Conservation (phyloP, 2,888 invertebrate genomes). For the Euzophera pinguis region DNA sequence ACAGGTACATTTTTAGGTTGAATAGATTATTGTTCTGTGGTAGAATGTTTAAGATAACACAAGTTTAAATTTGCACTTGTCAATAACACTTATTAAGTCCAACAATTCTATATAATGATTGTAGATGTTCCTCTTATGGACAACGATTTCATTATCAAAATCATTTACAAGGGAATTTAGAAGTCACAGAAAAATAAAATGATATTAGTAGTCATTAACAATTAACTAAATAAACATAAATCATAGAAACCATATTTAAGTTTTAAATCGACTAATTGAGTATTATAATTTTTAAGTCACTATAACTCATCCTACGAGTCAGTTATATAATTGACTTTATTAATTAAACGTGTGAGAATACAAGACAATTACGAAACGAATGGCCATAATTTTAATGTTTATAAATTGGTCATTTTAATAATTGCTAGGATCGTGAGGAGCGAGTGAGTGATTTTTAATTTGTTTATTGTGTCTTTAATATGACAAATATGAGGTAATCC, state of each 20-base stretch:
- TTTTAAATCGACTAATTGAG: slow-evolving; percentile 9
- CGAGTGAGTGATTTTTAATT: no score
- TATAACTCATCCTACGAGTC: slow-evolving; percentile 7
- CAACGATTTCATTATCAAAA: no score
- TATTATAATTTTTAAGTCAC: slow-evolving; percentile 3
- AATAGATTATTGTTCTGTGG: no score
- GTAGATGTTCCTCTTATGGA: no score
- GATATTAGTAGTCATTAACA: no score
- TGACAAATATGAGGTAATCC: slow-evolving; percentile 4
- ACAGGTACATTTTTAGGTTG: no score
- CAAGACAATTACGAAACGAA: slow-evolving; percentile 10
- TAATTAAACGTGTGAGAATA: slow-evolving; percentile 27
- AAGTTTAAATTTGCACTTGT: no score
- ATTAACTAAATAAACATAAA: not conserved
- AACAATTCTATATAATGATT: no score
- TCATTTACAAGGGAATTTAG: no score
- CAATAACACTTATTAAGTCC: no score
- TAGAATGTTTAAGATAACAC: no score
- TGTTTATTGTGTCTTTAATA: slow-evolving; percentile 12
- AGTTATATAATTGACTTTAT: slow-evolving; percentile 22
- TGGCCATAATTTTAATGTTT: slow-evolving; percentile 23
- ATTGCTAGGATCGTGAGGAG: slow-evolving; percentile 22
- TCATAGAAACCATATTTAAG: not conserved
- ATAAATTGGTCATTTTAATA: slow-evolving; percentile 30
- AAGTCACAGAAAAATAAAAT: not conserved